These are phyloP conservation scores for Speoplatyrhinus poulsoni DNA, from an alignment of 2,113 vertebrate genomes.

Conservation along the genomic window DNA sequence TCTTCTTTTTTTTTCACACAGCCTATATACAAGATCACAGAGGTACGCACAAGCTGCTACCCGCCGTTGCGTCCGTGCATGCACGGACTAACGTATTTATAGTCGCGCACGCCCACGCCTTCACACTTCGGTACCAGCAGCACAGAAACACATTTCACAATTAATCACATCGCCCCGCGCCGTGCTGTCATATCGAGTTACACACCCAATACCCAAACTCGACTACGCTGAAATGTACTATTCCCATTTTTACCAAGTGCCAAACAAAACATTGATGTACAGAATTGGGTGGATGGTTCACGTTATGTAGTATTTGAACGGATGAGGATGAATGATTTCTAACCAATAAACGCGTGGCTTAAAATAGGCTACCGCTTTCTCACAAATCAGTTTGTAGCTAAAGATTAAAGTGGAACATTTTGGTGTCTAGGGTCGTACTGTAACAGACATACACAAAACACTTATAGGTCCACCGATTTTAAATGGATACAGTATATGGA, in stretches of 20 bases:
- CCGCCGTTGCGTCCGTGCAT: constrained; percentile 20
- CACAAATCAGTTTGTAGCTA: constrained; percentile 1
- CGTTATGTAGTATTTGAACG: neutral
- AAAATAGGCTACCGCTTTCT: neutral
- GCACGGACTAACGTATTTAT: constrained; percentile 62
- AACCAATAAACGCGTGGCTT: neutral
- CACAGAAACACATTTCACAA: constrained; percentile 62
- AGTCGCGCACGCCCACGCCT: constrained; percentile 57
- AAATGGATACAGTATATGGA: too few species aligned
- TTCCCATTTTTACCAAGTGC: constrained; percentile 38
- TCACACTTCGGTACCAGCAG: constrained; percentile 60
- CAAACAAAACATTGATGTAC: constrained; percentile 26
- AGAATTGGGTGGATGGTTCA: neutral
- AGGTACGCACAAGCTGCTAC: constrained; percentile 57
- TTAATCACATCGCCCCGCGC: constrained; percentile 59
- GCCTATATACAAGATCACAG: constrained; percentile 42
- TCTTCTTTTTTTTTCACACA: constrained; percentile 28
- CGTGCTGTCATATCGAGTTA: constrained; percentile 61
- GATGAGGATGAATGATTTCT: constrained; percentile 4
- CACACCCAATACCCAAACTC: constrained; percentile 52
- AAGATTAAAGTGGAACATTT: neutral
- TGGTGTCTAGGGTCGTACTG: neutral
- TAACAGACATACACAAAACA: too few species aligned
- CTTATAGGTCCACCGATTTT: too few species aligned
- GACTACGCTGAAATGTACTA: constrained; percentile 44